phyloP scores from a whole-genome alignment of 2,888 invertebrate species.

The Cheiracanthium punctorium region DNA sequence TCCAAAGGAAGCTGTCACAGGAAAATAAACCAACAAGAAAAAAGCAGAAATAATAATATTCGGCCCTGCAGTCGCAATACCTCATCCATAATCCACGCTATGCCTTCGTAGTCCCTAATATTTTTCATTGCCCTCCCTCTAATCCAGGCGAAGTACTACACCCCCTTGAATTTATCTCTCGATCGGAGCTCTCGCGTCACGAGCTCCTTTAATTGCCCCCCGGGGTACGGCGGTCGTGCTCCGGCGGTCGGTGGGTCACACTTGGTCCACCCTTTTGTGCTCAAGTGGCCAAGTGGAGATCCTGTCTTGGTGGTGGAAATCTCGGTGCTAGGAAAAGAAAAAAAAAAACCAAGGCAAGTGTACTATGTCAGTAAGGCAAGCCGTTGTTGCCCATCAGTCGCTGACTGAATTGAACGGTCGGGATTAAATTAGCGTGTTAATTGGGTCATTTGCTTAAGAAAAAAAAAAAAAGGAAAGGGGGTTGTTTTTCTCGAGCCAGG shows the following conservation, averaged over 20 bases:
- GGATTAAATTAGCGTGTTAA: slow-evolving; percentile 3
- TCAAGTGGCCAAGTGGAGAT: slow-evolving; percentile 66
- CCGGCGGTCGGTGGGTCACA: slow-evolving; percentile 40
- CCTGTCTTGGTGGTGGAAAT: slow-evolving; percentile 20
- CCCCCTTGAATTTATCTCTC: background rate
- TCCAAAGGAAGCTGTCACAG: background rate
- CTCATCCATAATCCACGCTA: slow-evolving; percentile 10
- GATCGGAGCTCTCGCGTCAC: slow-evolving; percentile 7
- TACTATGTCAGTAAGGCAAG: background rate
- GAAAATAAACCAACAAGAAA: background rate
- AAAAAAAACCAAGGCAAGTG: too few relatives aligned
- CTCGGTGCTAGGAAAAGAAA: background rate
- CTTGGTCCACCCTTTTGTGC: slow-evolving; percentile 60
- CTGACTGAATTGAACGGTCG: background rate
- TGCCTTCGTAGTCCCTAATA: background rate
- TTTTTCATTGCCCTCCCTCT: background rate
- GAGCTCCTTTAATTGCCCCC: slow-evolving; percentile 41
- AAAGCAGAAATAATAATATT: background rate
- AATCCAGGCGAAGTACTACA: background rate
- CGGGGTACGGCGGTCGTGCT: slow-evolving; percentile 35
- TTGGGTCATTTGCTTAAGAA: background rate
- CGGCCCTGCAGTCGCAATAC: background rate
- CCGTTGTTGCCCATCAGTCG: background rate
- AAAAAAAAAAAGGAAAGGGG: too few relatives aligned
- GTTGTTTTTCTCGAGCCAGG: too few relatives aligned